A percentile compares a stretch with the other conserved stretches of the same genome.
Conservation (phyloP, 2,797 vertebrate genomes). For the Chaenodraco wilsoni region DNA sequence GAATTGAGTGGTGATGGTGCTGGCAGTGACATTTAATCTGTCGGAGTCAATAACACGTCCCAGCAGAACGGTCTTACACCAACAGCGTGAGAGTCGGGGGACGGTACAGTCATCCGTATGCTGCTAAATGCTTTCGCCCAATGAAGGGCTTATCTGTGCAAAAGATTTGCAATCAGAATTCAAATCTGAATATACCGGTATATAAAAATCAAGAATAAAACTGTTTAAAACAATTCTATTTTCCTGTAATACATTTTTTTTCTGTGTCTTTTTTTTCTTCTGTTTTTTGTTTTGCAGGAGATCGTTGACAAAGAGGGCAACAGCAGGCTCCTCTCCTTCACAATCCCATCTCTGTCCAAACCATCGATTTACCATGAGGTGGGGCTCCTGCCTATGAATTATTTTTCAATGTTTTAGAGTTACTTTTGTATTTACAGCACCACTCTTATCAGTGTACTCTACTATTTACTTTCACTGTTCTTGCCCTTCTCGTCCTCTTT, state of each 20-base stretch:
- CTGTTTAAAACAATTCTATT: too few relatives aligned
- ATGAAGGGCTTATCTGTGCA: background rate
- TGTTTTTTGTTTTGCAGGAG: slow-evolving; percentile 85
- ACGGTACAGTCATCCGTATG: background rate
- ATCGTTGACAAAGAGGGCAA: slow-evolving; percentile 99
- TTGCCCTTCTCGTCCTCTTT: background rate
- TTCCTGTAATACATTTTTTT: background rate
- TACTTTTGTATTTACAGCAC: background rate
- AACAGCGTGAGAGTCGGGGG: background rate
- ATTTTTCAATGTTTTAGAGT: background rate
- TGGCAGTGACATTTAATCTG: slow-evolving; percentile 49
- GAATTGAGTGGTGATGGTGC: slow-evolving; percentile 30
- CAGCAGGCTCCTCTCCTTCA: slow-evolving; percentile 97
- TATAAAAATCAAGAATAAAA: too few relatives aligned
- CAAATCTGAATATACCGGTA: background rate
- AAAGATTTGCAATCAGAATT: background rate
- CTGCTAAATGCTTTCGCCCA: slow-evolving; percentile 12
- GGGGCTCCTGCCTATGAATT: slow-evolving; percentile 39
- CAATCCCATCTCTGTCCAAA: slow-evolving; percentile 97
- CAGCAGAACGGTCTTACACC: slow-evolving; percentile 15
- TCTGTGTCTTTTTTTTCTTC: slow-evolving; percentile 1
- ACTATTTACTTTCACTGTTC: background rate
- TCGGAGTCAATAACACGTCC: slow-evolving; percentile 35
- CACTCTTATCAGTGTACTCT: background rate
- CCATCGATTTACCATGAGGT: slow-evolving; percentile 99